Base-by-base conservation (phyloP, 2,797 vertebrate species). In the Otolemur crassicaudatus region DNA sequence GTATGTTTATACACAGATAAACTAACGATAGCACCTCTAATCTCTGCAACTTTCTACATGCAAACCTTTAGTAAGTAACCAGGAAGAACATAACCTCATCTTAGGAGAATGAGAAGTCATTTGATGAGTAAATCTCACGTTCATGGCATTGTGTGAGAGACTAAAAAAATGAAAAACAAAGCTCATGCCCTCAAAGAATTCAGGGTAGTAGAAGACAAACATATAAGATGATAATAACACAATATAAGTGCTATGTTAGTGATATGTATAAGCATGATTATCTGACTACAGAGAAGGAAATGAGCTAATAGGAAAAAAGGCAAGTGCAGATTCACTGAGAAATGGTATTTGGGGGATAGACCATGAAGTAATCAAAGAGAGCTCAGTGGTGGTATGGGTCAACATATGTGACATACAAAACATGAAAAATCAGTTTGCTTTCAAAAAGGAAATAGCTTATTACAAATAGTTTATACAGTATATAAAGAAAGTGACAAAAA, bases 141-240 rank as follows among this genome's bases (percentile, higher is more conserved):
- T 93, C 43, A 91, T 34, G 40, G 31, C 14, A 87, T 61, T 72
- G 82, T 37, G 58, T 34, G 29, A 58, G 46, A 12, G 1, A 67
- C 37, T 9, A 31, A 72, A 83, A 77, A 84, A 97, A 94, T 67
- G 72, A 82, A 92, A 56, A 88, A 93, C 23, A 90, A 91, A 10
- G 17, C 37, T 49, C 91, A 37, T 23, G 6, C 9, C 40, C 31
- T 76, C 76, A 75, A 86, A 93, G 73, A 93, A 69, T 75, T 87
- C 69, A 83, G 13, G 29, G 7, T 46, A 61, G 58, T 16, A 40
- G 43, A 31, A 90, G 61, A 94, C 3, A 86, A 85, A 46, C 11
- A 72, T 16, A 56, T 77, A 89, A 92, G 73, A 94, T 34, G 56
- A 29, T 61, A 93, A 69, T 61, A 22, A 61, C 37, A 43, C 40